Evolutionary conservation across 2,888 invertebrate genomes (phyloP), one percentile per base, ranked within the genome.

Genomic region (Perizoma flavofasciatum): DNA sequence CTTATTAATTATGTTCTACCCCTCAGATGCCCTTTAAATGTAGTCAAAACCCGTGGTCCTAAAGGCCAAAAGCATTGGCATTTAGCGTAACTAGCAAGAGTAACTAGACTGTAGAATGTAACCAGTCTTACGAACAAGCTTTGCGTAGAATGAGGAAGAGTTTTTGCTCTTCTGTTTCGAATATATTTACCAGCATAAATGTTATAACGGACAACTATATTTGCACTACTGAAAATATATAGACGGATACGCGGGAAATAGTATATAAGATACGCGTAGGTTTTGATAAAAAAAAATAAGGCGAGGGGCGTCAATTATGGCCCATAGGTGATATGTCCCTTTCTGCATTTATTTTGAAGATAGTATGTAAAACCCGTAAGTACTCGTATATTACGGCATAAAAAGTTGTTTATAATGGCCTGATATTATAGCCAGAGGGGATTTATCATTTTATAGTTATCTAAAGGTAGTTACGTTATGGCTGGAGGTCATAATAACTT

Each of bases 401-500:
- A n/a, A 41, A 41, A 41, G 41, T n/a, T n/a, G n/a, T 41, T 41
- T 41, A 41, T 41, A 41, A 41, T 41, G 44, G 22, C 1, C 55
- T 49, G 33, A 40, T 39, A 33, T 47, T 44, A 44, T 6, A 45
- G 45, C 43, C 44, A 32, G 40, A 33, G 8, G 41, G 44, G 33
- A 48, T 22, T 33, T 48, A n/a, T 47, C 33, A 41, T 48, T 63
- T 43, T 60, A 49, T 59, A 9, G 63, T 43, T 37, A 50, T 48
- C 59, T 61, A 63, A 8, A 59, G 22, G 59, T 33, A 61, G 65
- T 64, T 59, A 63, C 56, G 49, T 63, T 66, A 62, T 63, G 44
- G 56, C 45, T 64, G 61, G 67, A 69, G 67, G 67, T 65, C 61
- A 57, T 63, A 58, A 69, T 70, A 66, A 68, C 59, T 64, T 52